Conservation (phyloP, 2,113 vertebrate species). For the Neopipo cinnamomea region DNA sequence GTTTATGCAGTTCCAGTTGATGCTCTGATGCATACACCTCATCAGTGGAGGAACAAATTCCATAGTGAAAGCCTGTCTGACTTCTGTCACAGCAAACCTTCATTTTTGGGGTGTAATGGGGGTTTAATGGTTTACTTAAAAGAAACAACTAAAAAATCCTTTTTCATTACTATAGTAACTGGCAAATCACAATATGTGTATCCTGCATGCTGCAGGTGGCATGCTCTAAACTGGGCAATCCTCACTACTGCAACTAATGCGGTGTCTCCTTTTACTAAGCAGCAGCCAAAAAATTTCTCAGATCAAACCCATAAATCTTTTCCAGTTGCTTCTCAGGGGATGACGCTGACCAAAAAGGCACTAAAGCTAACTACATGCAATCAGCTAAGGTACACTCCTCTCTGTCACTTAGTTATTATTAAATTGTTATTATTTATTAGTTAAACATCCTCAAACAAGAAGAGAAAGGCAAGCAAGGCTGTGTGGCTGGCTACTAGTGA, state of each 20-base stretch:
- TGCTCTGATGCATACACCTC: background rate
- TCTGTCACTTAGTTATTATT: background rate
- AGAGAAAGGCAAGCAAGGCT: background rate
- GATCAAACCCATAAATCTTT: background rate
- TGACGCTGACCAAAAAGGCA: background rate
- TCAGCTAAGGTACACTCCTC: conserved; percentile 18
- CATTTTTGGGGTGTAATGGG: background rate
- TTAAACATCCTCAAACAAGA: conserved; percentile 14
- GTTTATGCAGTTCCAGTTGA: background rate
- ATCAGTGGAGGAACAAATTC: background rate
- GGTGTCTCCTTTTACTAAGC: background rate
- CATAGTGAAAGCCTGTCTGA: background rate
- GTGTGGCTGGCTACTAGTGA: conserved; percentile 33
- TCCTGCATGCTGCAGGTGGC: background rate
- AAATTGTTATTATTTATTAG: background rate
- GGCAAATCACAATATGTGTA: background rate
- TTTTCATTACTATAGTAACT: background rate
- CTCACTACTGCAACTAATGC: background rate
- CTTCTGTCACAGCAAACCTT: background rate
- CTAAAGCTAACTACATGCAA: background rate
- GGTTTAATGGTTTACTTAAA: background rate
- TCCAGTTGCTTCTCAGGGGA: background rate
- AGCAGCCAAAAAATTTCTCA: background rate
- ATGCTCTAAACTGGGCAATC: background rate
- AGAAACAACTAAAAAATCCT: background rate